phyloP scores from a whole-genome alignment of 2,888 invertebrate species.

The Heteromurus nitidus region DNA sequence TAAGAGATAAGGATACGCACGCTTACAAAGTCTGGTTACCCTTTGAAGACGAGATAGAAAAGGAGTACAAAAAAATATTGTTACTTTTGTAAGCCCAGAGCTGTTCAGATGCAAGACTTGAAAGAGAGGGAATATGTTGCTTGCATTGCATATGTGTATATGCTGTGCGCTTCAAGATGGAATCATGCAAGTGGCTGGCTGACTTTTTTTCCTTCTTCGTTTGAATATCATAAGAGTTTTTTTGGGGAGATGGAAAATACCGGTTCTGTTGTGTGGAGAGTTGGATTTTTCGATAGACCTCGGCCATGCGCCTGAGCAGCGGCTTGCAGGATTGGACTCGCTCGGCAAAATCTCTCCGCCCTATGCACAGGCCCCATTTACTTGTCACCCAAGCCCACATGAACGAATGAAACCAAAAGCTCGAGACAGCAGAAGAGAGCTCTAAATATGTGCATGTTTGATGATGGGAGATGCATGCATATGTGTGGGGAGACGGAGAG shows the following conservation, averaged over 20 bases:
- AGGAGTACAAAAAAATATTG: background rate
- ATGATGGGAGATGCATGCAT: slow-evolving; percentile 1
- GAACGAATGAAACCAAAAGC: slow-evolving; percentile 55
- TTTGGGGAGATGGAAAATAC: slow-evolving; percentile 57
- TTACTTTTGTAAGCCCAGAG: too few species aligned
- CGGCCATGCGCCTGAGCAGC: slow-evolving; percentile 66
- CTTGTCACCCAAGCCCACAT: slow-evolving; percentile 66
- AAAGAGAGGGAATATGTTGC: too few species aligned
- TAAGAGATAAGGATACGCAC: too few species aligned
- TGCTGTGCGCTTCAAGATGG: slow-evolving; percentile 11
- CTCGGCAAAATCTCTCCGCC: slow-evolving; percentile 67
- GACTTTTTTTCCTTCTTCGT: slow-evolving; percentile 35
- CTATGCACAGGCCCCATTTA: slow-evolving; percentile 62
- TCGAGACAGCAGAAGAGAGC: slow-evolving; percentile 27
- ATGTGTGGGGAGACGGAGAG: too few species aligned
- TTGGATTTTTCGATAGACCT: slow-evolving; percentile 65
- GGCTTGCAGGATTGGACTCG: slow-evolving; percentile 65
- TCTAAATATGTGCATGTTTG: slow-evolving; percentile 16
- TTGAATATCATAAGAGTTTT: slow-evolving; percentile 25
- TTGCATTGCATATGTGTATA: slow-evolving; percentile 1
- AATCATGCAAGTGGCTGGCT: slow-evolving; percentile 58
- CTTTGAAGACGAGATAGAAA: background rate
- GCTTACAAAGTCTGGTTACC: background rate
- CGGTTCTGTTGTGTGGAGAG: slow-evolving; percentile 52
- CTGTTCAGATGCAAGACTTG: too few species aligned